phyloP scores from a whole-genome alignment of 2,888 invertebrate species.

The Chironomus tentans region DNA sequence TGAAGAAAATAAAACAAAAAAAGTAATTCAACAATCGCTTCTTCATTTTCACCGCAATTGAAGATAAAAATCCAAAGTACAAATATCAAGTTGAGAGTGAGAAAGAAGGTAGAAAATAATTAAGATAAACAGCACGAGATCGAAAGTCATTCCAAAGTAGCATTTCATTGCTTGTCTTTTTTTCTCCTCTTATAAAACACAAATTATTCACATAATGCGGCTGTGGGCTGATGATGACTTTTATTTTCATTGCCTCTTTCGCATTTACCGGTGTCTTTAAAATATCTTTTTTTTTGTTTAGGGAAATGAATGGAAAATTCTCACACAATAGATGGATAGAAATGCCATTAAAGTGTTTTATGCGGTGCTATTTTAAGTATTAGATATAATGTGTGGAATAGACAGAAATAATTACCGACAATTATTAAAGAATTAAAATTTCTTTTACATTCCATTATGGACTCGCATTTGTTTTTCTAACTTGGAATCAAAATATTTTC shows the following conservation, averaged over 20 bases:
- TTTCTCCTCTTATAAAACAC: too few species aligned
- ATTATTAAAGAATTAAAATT: constrained; percentile 23
- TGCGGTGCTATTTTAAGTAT: background rate
- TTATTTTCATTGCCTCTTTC: background rate
- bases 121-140: constrained; percentile 26
- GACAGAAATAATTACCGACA: constrained; percentile 9
- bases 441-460: constrained; percentile 9
- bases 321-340: background rate
- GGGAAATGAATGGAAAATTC: background rate
- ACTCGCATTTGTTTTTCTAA: background rate
- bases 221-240: background rate
- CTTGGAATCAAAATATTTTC: too few species aligned
- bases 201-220: background rate
- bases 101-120: constrained; percentile 12
- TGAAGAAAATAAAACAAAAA: too few species aligned
- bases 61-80: too few species aligned
- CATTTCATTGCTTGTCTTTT: background rate
- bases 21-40: too few species aligned
- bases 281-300: background rate
- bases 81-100: too few species aligned
- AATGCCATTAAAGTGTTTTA: constrained; percentile 14
- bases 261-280: background rate
- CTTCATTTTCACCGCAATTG: too few species aligned
- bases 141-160: background rate
- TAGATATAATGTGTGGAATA: background rate